Percentiles rank a stretch among this genome's conserved stretches.
Evolutionary conservation across 2,888 invertebrate species (phyloP).

Genomic region (Meiosimyza platycephala): DNA sequence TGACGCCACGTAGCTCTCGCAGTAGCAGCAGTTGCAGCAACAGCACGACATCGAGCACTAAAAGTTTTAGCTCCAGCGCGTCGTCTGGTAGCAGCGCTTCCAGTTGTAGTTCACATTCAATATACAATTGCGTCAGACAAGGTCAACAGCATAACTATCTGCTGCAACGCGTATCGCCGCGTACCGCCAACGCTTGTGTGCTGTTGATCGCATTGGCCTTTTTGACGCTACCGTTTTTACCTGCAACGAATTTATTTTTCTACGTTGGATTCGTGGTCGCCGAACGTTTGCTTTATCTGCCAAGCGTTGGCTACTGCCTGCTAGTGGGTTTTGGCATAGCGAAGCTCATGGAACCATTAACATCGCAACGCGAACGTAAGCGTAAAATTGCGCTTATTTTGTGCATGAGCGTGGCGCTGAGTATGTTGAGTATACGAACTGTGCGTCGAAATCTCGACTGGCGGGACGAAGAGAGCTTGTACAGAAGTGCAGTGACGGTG

Average conservation of each 20-base stretch:
- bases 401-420: slow-evolving; percentile 71
- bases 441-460: slow-evolving; percentile 88
- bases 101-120: slow-evolving; percentile 42
- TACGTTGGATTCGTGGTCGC: slow-evolving; percentile 99
- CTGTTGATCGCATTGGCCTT: slow-evolving; percentile 77
- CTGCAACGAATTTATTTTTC: slow-evolving; percentile 95
- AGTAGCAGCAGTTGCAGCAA: slow-evolving; percentile 66
- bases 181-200: slow-evolving; percentile 53
- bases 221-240: slow-evolving; percentile 91
- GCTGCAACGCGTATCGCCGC: slow-evolving; percentile 37
- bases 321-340: slow-evolving; percentile 82
- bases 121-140: slow-evolving; percentile 35
- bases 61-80: slow-evolving; percentile 53
- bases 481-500: slow-evolving; percentile 87
- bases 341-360: slow-evolving; percentile 61
- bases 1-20: slow-evolving; percentile 59
- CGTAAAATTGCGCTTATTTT: slow-evolving; percentile 57
- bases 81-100: slow-evolving; percentile 44
- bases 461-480: slow-evolving; percentile 92
- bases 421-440: slow-evolving; percentile 81
- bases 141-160: slow-evolving; percentile 32
- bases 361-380: slow-evolving; percentile 65
- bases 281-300: slow-evolving; percentile 94
- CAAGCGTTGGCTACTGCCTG: slow-evolving; percentile 95
- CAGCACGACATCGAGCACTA: slow-evolving; percentile 67